Evolutionary conservation across 2,797 vertebrate species (phyloP).

Genomic region (Brachyalestes nurse): DNA sequence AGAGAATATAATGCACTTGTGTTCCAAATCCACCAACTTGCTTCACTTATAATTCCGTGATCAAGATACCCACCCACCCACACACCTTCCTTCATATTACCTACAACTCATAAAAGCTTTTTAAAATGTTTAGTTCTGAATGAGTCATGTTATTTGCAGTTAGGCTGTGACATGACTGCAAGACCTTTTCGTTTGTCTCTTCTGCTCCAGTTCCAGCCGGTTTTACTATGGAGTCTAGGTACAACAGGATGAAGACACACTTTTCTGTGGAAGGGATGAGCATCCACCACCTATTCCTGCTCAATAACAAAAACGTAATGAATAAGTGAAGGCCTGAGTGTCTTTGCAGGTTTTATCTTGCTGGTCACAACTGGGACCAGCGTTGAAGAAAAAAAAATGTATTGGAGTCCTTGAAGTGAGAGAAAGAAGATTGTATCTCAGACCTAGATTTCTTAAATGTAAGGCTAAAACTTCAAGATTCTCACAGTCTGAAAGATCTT

Average conservation of each 20-base stretch:
- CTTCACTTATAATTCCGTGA: neutral
- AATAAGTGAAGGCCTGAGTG: neutral
- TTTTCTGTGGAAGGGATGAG: neutral
- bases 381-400: constrained; percentile 3
- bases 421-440: constrained; percentile 16
- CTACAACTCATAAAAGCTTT: neutral
- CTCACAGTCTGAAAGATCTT: too few relatives aligned
- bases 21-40: neutral
- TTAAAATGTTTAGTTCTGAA: neutral
- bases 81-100: neutral
- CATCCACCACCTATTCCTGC: neutral
- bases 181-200: neutral
- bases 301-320: neutral
- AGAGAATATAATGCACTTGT: neutral
- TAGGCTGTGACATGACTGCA: neutral
- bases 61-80: neutral
- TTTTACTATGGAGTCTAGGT: neutral
- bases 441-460: neutral
- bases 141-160: neutral
- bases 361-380: constrained; percentile 17
- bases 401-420: constrained; percentile 21
- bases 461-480: too few relatives aligned
- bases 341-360: neutral
- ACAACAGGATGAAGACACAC: neutral
- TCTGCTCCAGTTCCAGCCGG: neutral